These are phyloP conservation scores for Shinisaurus crocodilurus DNA, from an alignment of 2,113 vertebrate genomes.

Conservation along the genomic window DNA sequence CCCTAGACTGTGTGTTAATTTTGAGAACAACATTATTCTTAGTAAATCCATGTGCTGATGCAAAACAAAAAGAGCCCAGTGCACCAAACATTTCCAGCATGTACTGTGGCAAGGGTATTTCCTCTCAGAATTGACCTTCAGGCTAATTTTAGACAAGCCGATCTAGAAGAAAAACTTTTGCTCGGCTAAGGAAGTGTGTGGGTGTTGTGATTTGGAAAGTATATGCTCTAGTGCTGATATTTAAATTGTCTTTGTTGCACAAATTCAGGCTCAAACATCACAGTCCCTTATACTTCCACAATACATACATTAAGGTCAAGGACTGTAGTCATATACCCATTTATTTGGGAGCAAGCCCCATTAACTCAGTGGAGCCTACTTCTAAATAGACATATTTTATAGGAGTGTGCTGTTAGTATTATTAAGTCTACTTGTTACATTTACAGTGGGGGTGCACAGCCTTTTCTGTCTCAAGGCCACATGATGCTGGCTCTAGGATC, in stretches of 20 bases:
- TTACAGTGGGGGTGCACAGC: neutral
- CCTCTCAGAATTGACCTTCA: slow-evolving; percentile 67
- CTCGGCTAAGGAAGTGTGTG: slow-evolving; percentile 62
- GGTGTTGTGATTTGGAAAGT: slow-evolving; percentile 61
- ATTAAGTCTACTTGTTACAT: neutral
- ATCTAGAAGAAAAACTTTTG: slow-evolving; percentile 59
- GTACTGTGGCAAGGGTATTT: slow-evolving; percentile 49
- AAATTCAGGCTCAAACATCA: slow-evolving; percentile 49
- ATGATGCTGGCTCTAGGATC: no score
- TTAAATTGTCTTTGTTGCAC: slow-evolving; percentile 54
- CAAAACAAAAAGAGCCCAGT: slow-evolving; percentile 52
- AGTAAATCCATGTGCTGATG: slow-evolving; percentile 35
- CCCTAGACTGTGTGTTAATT: slow-evolving; percentile 49
- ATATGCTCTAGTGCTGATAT: slow-evolving; percentile 41
- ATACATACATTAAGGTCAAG: slow-evolving; percentile 32
- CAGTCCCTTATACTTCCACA: slow-evolving; percentile 30
- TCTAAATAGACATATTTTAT: neutral
- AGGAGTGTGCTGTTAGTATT: neutral
- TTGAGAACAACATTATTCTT: slow-evolving; percentile 56
- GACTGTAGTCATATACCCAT: neutral
- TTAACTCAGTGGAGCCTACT: neutral
- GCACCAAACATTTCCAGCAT: slow-evolving; percentile 45
- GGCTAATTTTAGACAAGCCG: slow-evolving; percentile 54
- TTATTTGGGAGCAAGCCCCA: neutral
- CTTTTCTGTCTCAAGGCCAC: no score